Evolutionary conservation across 1,140 invertebrate genomes (phyloP).

Genomic region (Caenorhabditis latens): DNA sequence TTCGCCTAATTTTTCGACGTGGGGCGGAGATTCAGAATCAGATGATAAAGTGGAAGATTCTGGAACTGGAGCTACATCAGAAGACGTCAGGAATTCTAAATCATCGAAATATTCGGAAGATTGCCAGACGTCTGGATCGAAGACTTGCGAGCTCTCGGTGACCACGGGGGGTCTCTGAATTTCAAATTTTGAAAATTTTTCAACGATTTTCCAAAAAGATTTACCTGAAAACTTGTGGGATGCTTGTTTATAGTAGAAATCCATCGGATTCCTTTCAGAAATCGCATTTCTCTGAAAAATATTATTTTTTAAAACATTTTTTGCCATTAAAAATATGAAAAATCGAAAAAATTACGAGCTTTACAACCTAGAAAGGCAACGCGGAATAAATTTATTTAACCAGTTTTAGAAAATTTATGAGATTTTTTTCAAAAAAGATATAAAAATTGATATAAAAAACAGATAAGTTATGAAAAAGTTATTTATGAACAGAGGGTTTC

Average conservation of each 20-base stretch:
- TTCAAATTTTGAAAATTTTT: neutral
- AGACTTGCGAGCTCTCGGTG: neutral
- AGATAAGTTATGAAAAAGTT: too few species aligned
- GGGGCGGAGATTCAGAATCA: neutral
- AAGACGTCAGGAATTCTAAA: too few species aligned
- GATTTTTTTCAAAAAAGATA: neutral
- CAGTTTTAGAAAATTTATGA: too few species aligned
- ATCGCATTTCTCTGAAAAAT: constrained; percentile 5
- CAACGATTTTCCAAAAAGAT: neutral
- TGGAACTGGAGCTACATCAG: neutral
- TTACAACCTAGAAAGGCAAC: too few species aligned
- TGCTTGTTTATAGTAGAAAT: neutral
- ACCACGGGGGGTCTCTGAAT: neutral
- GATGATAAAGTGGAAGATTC: neutral
- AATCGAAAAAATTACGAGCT: neutral
- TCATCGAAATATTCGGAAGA: neutral
- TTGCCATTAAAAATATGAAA: neutral
- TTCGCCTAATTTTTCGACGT: neutral
- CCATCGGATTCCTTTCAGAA: neutral
- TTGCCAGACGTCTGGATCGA: constrained; percentile 6
- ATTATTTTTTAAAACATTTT: too few species aligned
- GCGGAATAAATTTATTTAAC: too few species aligned
- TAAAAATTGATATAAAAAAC: neutral
- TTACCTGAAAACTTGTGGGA: neutral
- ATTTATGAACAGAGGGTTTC: too few species aligned